Evolutionary conservation across 2,113 vertebrate genomes (phyloP).

Genomic region (Plecotus auritus): DNA sequence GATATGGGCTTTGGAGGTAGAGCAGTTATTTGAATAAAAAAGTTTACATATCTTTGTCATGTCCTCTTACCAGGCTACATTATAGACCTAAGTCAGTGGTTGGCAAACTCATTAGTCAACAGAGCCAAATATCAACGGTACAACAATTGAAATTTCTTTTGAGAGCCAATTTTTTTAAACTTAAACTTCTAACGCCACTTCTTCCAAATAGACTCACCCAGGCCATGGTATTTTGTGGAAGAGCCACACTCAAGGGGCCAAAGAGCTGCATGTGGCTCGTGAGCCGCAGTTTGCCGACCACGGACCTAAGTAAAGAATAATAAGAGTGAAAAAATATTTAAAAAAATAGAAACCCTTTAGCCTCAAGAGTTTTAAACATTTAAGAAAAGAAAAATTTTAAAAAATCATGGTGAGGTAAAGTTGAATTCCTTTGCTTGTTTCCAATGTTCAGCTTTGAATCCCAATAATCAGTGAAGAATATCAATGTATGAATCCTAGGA

Average conservation of each 20-base stretch:
- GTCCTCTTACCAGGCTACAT: neutral
- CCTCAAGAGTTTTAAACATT: neutral
- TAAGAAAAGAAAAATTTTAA: neutral
- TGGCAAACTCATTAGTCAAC: no score
- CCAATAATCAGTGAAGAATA: slow-evolving; percentile 44
- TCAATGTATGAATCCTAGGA: slow-evolving; percentile 32
- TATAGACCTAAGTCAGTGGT: neutral
- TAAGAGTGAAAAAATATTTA: neutral
- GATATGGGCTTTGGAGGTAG: neutral
- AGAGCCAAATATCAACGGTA: no score
- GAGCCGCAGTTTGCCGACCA: no score
- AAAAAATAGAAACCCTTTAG: slow-evolving; percentile 34
- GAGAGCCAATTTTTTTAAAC: no score
- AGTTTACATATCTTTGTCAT: neutral
- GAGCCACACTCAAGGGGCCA: no score
- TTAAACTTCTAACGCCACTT: no score
- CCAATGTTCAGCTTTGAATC: slow-evolving; percentile 56
- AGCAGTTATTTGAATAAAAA: slow-evolving; percentile 26
- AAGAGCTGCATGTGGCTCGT: no score
- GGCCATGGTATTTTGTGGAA: no score
- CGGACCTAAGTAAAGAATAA: neutral
- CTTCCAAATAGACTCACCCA: no score
- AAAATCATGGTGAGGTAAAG: neutral
- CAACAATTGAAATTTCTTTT: no score
- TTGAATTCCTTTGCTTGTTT: slow-evolving; percentile 57